Conservation (phyloP, 1,140 invertebrate genomes). For the Meloidogyne floridensis region DNA sequence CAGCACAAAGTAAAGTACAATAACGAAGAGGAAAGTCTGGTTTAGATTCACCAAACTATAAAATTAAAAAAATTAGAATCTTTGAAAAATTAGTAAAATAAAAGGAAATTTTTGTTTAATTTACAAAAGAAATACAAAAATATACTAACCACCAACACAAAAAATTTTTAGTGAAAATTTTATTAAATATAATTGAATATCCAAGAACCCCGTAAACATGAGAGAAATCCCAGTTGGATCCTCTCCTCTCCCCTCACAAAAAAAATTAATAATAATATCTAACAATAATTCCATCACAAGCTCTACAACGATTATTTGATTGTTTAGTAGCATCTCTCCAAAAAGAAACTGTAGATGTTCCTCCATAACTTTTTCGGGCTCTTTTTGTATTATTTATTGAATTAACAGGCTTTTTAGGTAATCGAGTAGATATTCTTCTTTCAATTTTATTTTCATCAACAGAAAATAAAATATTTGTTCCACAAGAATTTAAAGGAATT, state of each 20-base stretch:
- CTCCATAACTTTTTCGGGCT: background rate
- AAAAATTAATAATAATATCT: background rate
- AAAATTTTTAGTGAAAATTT: background rate
- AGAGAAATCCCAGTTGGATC: too few species aligned
- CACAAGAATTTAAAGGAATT: slow-evolving; percentile 3
- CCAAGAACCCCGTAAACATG: too few species aligned
- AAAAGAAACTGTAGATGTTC: background rate
- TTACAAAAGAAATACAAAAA: background rate
- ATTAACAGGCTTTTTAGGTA: background rate
- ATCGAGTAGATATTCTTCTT: background rate
- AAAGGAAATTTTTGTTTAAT: background rate
- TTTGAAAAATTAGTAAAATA: slow-evolving; percentile 2
- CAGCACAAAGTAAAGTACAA: slow-evolving; percentile 45
- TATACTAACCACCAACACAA: background rate
- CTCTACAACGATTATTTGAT: background rate
- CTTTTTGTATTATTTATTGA: slow-evolving; percentile 1
- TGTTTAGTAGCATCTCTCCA: background rate
- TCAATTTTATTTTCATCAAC: background rate
- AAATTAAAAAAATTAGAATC: background rate
- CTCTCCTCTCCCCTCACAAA: background rate
- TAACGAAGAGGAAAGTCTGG: slow-evolving; percentile 37
- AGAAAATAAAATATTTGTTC: background rate
- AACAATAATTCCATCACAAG: slow-evolving; percentile 9
- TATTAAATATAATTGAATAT: too few species aligned
- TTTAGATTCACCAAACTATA: slow-evolving; percentile 31